Conservation (phyloP, 2,113 vertebrate genomes). For the Aegypius monachus region DNA sequence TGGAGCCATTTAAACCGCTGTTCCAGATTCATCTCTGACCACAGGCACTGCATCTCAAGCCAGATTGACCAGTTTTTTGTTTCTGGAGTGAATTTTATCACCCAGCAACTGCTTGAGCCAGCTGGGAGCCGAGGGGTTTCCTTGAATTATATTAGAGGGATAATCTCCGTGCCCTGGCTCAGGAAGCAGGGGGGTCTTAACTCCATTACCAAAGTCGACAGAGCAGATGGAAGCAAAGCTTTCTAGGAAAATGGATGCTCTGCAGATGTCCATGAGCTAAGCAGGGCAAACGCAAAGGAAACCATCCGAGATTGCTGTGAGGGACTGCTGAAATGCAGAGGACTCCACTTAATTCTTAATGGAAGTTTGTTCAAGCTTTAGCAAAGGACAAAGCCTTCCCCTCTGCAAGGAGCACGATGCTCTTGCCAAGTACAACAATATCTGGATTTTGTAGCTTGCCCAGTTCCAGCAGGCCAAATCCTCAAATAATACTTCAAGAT, state of each 20-base stretch:
- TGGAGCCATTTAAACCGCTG: not conserved
- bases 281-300: not conserved
- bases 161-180: slow-evolving; percentile 22
- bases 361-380: slow-evolving; percentile 32
- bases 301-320: not conserved
- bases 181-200: slow-evolving; percentile 8
- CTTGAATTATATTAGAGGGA: slow-evolving; percentile 33
- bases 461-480: slow-evolving; percentile 18
- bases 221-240: slow-evolving; percentile 55
- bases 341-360: not conserved
- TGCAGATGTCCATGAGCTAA: not conserved
- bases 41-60: not conserved
- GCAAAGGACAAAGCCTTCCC: slow-evolving; percentile 14
- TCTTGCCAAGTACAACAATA: slow-evolving; percentile 39
- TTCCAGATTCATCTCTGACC: not conserved
- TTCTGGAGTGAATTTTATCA: not conserved
- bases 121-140: slow-evolving; percentile 44
- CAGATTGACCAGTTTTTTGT: not conserved
- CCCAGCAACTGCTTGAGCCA: slow-evolving; percentile 29
- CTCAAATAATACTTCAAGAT: slow-evolving; percentile 15
- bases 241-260: slow-evolving; percentile 31
- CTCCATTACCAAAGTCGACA: not conserved
- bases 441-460: not conserved
- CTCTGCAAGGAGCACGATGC: not conserved
- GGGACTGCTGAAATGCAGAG: not conserved